These are phyloP conservation scores for Cyrtorhinus lividipennis DNA, from an alignment of 1,140 invertebrate species.

Conservation along the genomic window DNA sequence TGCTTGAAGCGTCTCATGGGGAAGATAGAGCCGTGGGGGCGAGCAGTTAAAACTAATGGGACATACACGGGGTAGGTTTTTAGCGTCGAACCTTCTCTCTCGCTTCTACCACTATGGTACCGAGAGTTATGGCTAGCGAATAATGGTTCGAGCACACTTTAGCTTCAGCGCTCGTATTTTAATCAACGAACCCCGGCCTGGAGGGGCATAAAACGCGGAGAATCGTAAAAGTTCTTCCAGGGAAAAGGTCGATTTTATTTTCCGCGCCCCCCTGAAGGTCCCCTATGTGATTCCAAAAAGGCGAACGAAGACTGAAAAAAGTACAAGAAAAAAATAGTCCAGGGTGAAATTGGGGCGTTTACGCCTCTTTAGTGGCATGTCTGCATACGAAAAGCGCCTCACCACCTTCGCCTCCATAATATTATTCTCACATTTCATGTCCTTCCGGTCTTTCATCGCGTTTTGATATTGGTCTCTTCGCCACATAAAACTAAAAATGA, in stretches of 20 bases:
- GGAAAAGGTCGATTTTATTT: slow-evolving; percentile 13
- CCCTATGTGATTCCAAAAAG: neutral
- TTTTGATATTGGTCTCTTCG: too few relatives aligned
- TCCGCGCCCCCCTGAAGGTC: neutral
- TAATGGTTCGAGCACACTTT: slow-evolving; percentile 14
- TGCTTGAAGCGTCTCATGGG: slow-evolving; percentile 13
- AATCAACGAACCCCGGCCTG: slow-evolving; percentile 4
- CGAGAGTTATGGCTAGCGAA: slow-evolving; percentile 20
- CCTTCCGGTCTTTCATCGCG: too few relatives aligned
- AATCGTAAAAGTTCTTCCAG: slow-evolving; percentile 11
- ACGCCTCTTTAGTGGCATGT: neutral
- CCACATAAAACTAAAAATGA: too few relatives aligned
- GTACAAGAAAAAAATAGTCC: neutral
- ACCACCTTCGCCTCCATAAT: too few relatives aligned
- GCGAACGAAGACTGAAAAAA: neutral
- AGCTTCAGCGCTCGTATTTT: slow-evolving; percentile 13
- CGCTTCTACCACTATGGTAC: slow-evolving; percentile 11
- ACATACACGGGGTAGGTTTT: slow-evolving; percentile 13
- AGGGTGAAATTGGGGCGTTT: neutral
- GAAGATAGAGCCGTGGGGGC: slow-evolving; percentile 14
- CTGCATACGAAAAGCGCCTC: neutral
- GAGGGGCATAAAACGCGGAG: slow-evolving; percentile 8
- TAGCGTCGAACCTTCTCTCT: neutral
- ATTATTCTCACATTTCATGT: neutral
- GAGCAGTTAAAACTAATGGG: slow-evolving; percentile 20